A percentile compares a stretch with the other conserved stretches of the same genome.
phyloP scores from a whole-genome alignment of 2,797 vertebrate species.

The Chanos chanos region DNA sequence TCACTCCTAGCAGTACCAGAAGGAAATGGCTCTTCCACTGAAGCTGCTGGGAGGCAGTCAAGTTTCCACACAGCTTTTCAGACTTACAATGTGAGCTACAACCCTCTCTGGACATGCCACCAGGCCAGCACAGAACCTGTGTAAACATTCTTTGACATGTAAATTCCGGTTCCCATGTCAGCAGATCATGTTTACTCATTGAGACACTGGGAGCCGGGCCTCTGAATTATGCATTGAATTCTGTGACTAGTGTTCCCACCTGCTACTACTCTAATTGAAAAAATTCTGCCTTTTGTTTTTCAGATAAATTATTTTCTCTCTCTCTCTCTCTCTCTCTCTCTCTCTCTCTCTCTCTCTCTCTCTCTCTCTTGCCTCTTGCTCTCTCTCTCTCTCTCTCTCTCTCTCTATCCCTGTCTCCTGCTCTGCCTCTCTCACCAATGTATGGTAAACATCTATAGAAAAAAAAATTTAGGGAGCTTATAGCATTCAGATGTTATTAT shows the following conservation, averaged over 20 bases:
- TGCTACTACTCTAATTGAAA: conserved; percentile 35
- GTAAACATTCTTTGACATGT: conserved; percentile 54
- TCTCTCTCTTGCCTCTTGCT: no score
- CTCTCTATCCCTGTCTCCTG: no score
- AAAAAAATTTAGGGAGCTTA: no score
- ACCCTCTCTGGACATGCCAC: conserved; percentile 21
- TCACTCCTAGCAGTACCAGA: no score
- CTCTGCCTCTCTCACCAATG: no score
- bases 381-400: no score
- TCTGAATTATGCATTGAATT: conserved; percentile 46
- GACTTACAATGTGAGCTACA: conserved; percentile 17
- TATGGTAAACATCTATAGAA: no score
- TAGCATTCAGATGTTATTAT: no score
- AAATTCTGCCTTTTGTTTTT: conserved; percentile 22
- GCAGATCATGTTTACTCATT: conserved; percentile 18
- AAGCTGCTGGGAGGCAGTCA: background rate
- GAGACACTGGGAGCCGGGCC: conserved; percentile 10
- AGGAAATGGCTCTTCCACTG: no score
- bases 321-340: no score
- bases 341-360: no score
- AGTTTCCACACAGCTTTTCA: conserved; percentile 6
- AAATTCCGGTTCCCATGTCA: conserved; percentile 42
- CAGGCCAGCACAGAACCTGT: conserved; percentile 33
- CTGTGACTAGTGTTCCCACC: conserved; percentile 37
- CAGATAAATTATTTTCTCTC: no score